These are phyloP conservation scores for Drosophila peninsularis DNA, from an alignment of 2,888 invertebrate species.

Conservation along the genomic window DNA sequence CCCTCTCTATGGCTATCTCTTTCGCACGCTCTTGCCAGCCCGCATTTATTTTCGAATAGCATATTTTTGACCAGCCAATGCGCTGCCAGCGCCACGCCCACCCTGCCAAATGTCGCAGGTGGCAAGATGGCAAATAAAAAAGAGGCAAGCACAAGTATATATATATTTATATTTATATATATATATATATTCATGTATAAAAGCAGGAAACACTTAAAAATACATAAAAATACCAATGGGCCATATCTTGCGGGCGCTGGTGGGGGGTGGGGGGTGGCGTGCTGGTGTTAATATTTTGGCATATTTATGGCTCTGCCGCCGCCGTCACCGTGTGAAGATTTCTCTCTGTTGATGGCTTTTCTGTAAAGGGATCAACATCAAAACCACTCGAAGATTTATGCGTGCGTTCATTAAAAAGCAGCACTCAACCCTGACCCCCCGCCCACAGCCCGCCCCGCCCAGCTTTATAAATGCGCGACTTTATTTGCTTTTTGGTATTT, in stretches of 20 bases:
- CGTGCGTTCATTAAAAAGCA: slow-evolving; percentile 48
- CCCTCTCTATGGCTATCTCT: not conserved
- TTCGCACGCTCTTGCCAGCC: not conserved
- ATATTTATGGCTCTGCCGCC: slow-evolving; percentile 39
- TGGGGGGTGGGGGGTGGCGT: not conserved
- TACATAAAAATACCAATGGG: slow-evolving; percentile 75
- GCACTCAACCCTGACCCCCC: slow-evolving; percentile 7
- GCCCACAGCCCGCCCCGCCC: too few relatives aligned
- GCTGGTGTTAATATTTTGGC: slow-evolving; percentile 28
- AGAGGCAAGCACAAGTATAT: not conserved
- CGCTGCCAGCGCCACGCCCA: slow-evolving; percentile 64
- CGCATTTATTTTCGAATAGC: slow-evolving; percentile 19
- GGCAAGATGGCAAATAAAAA: slow-evolving; percentile 42
- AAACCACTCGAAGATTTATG: slow-evolving; percentile 58
- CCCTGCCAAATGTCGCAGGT: slow-evolving; percentile 58
- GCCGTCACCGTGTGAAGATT: slow-evolving; percentile 42
- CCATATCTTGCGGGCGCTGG: slow-evolving; percentile 1
- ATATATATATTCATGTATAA: not conserved
- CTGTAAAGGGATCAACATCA: slow-evolving; percentile 45
- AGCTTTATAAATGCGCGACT: slow-evolving; percentile 37
- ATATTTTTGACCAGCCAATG: slow-evolving; percentile 53
- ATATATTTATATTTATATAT: not conserved
- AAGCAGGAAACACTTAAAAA: slow-evolving; percentile 70
- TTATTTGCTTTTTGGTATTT: slow-evolving; percentile 48
- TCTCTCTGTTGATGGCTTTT: slow-evolving; percentile 42